phyloP scores from a whole-genome alignment of 2,888 invertebrate genomes.

The Teleiodes luculella region DNA sequence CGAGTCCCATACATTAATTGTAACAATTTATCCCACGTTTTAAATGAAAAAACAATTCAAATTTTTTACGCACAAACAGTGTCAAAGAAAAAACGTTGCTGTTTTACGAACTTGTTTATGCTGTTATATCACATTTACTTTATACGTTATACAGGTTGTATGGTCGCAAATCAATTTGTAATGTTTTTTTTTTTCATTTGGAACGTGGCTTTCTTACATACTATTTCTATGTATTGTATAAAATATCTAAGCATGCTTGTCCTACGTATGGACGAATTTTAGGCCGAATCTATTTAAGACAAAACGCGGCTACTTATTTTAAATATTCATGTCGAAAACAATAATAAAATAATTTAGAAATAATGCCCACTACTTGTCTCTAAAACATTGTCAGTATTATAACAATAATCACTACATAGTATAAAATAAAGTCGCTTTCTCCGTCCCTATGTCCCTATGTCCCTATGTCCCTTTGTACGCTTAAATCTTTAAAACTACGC shows the following conservation, averaged over 20 bases:
- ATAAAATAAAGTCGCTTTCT: no score
- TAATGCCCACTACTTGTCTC: background rate
- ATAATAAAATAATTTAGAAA: background rate
- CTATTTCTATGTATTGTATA: conserved; percentile 2
- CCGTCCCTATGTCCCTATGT: no score
- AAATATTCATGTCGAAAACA: background rate
- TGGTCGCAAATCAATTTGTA: background rate
- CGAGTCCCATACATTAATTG: conserved; percentile 18
- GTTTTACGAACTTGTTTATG: no score
- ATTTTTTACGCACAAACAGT: no score
- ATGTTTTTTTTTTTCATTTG: background rate
- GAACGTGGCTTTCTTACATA: background rate
- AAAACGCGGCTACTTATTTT: background rate
- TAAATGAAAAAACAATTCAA: no score
- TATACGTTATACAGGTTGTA: no score
- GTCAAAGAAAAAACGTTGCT: no score
- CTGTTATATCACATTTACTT: no score
- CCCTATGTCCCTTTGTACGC: no score
- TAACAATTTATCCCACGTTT: conserved; percentile 7
- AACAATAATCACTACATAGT: no score
- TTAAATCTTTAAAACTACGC: no score
- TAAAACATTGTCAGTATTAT: no score
- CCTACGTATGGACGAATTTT: conserved; percentile 19
- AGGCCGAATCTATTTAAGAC: conserved; percentile 1
- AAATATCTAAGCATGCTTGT: conserved; percentile 6